Evolutionary conservation across 2,113 vertebrate species (phyloP), one percentile per base, ranked within the genome.

Genomic region (Echinops telfairi): DNA sequence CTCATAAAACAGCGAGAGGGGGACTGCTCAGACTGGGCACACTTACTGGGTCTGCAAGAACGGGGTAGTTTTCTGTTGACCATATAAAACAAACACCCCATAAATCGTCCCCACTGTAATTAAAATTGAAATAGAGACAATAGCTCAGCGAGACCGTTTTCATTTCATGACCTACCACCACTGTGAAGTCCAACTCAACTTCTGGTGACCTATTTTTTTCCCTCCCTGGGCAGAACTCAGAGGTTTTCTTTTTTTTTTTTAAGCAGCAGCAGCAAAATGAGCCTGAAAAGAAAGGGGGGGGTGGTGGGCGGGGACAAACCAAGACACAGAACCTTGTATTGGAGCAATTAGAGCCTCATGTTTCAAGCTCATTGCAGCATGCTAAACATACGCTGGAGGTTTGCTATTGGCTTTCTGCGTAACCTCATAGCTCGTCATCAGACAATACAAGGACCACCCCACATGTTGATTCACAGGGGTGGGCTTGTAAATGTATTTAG

Each of bases 91-190:
- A 96, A 87, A 88, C 77, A 62, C 71, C 38, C 19, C 16, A 60
- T 95, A 84, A 91, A 85, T 95, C 84, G 14, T 9, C 33, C 58
- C 89, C 12, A 3, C 68, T 83, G 47, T 94, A 82, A 89, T 95
- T 94, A 95, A 96, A 95, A 94, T 84, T 70, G 94, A 91, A 85
- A 90, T 70, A 83, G 68, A 93, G 73, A 92, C 77, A 71, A 1
- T 60, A 88, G 83, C 88, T 93, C 78, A 81, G 43, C 33, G 7
- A 90, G 78, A 84, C 58, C 82, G 91, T 92, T 93, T 94, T 53
- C 64, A 40, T 92, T 79, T 87, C 60, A 53, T 76, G 83, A 79
- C 73, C 66, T 77, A 70, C 19, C 58, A n/a, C 23, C 19, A 20
- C 66, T 1, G 0, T 36, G 23, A 83, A 93, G 40, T 81, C 64